Evolutionary conservation across 2,113 vertebrate species (phyloP).

Genomic region (Chaenogobius annularis): DNA sequence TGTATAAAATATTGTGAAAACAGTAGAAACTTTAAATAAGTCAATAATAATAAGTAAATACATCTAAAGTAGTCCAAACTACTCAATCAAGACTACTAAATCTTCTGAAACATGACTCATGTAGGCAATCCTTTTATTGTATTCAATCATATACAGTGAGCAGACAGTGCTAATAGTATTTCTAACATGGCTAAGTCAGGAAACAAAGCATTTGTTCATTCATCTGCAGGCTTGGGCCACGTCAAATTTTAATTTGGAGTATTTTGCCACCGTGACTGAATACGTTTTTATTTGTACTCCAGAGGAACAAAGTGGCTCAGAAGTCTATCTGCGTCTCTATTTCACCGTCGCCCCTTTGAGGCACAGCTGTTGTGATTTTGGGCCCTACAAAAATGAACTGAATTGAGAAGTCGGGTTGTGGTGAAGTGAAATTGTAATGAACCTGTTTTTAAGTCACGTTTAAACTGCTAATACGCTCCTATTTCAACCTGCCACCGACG

Average conservation of each 20-base stretch:
- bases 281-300: slow-evolving; percentile 3
- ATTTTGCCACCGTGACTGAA: slow-evolving; percentile 17
- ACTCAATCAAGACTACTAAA: neutral
- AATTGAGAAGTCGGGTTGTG: neutral
- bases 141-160: neutral
- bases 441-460: no score
- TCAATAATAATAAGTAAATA: no score
- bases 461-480: slow-evolving; percentile 3
- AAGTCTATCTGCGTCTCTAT: neutral
- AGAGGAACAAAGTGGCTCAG: slow-evolving; percentile 11
- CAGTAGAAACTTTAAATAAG: no score
- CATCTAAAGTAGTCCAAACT: no score
- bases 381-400: no score
- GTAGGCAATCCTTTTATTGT: neutral
- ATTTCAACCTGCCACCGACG: neutral
- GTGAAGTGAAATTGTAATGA: neutral
- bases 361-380: no score
- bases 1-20: no score
- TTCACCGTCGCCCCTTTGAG: no score
- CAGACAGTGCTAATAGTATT: neutral
- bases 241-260: slow-evolving; percentile 11
- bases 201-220: neutral
- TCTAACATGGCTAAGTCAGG: neutral
- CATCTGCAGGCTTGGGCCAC: neutral
- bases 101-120: neutral